phyloP scores from a whole-genome alignment of 2,888 invertebrate species.

The Trachelus tabidus region DNA sequence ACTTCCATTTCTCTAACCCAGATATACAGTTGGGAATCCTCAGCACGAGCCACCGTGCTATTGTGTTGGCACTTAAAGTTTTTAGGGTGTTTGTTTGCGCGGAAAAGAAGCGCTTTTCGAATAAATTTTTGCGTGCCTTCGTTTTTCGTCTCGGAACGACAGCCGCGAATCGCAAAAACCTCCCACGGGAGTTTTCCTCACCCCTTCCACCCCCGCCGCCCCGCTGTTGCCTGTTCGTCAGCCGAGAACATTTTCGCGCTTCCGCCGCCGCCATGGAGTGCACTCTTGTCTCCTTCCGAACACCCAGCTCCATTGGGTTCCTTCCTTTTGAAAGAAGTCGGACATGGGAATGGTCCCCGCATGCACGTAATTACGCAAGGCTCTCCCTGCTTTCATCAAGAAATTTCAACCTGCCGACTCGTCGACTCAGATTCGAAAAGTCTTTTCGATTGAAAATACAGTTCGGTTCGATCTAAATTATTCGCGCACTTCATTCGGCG shows the following conservation, averaged over 20 bases:
- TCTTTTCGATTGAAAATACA: conserved; percentile 45
- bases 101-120: background rate
- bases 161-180: background rate
- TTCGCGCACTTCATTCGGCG: conserved; percentile 41
- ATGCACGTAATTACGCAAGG: no score
- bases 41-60: no score
- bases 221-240: no score
- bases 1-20: conserved; percentile 43
- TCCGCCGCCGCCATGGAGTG: no score
- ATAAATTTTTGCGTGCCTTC: background rate
- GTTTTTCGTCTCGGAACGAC: background rate
- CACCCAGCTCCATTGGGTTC: no score
- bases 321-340: no score
- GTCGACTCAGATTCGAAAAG: conserved; percentile 10
- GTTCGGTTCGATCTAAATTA: conserved; percentile 46
- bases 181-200: background rate
- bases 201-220: no score
- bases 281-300: no score
- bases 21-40: conserved; percentile 38
- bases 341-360: no score
- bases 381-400: no score
- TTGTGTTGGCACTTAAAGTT: background rate
- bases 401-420: background rate
- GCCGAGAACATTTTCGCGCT: no score
- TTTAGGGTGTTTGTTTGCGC: conserved; percentile 5